Evolutionary conservation across 1,140 invertebrate genomes (phyloP).

Genomic region (Megalonaias nervosa): DNA sequence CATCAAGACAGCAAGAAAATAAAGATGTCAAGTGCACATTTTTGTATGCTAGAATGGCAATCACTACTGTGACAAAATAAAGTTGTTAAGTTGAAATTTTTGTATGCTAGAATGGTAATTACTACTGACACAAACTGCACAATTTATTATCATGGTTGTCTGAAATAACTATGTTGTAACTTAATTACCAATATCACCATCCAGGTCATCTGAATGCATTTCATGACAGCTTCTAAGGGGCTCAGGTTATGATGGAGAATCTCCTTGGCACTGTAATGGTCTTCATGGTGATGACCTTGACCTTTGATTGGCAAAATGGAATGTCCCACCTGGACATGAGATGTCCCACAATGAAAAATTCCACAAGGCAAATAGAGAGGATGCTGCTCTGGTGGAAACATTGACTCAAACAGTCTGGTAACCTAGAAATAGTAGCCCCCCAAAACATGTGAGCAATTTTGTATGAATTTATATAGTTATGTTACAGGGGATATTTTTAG

Average conservation of each 20-base stretch:
- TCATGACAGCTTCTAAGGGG: constrained; percentile 82
- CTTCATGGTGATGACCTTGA: constrained; percentile 28
- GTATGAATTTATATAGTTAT: neutral
- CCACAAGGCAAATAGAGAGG: constrained; percentile 39
- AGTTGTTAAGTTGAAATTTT: too few species aligned
- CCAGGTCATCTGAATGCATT: constrained; percentile 93
- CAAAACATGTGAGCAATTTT: neutral
- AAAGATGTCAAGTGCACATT: too few species aligned
- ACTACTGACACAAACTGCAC: too few species aligned
- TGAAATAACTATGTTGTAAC: neutral
- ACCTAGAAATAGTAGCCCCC: constrained; percentile 71
- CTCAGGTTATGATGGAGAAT: constrained; percentile 62
- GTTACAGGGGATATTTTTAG: neutral
- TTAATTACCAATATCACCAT: constrained; percentile 86
- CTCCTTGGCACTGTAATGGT: constrained; percentile 28
- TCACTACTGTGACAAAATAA: too few species aligned
- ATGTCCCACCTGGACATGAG: constrained; percentile 68
- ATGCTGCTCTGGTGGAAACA: constrained; percentile 72
- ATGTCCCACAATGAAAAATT: constrained; percentile 43
- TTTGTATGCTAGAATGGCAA: too few species aligned
- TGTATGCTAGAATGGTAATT: too few species aligned
- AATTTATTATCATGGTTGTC: neutral
- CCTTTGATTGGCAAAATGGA: constrained; percentile 60
- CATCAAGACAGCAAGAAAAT: too few species aligned
- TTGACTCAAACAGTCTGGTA: constrained; percentile 75